Evolutionary conservation across 2,888 invertebrate species (phyloP).

Genomic region (Amphipoea lucens): DNA sequence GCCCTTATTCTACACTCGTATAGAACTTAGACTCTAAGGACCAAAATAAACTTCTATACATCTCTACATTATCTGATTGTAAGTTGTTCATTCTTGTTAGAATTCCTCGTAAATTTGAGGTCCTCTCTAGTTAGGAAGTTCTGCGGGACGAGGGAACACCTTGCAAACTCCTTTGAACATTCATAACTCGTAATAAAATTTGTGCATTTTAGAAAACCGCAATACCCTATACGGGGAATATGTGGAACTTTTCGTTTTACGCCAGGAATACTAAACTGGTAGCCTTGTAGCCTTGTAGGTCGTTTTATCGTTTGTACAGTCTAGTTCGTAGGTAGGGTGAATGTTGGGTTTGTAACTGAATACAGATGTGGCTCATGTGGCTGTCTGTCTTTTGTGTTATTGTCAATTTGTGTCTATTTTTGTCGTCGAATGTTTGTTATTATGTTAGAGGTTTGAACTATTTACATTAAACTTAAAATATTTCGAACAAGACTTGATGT

Average conservation of each 20-base stretch:
- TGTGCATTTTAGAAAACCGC: conserved; percentile 61
- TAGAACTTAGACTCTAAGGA: conserved; percentile 22
- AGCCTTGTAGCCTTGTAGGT: conserved; percentile 31
- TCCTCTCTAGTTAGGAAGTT: conserved; percentile 57
- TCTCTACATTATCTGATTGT: conserved; percentile 48
- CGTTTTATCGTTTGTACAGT: conserved; percentile 38
- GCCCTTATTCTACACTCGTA: conserved; percentile 31
- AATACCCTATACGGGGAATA: conserved; percentile 50
- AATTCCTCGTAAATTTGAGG: conserved; percentile 48
- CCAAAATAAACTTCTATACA: conserved; percentile 41
- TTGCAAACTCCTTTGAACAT: conserved; percentile 60
- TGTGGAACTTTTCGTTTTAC: conserved; percentile 55
- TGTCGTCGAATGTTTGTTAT: neutral
- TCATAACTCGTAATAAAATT: conserved; percentile 64
- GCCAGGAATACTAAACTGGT: conserved; percentile 59
- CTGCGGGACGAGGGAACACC: conserved; percentile 45
- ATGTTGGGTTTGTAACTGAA: conserved; percentile 27
- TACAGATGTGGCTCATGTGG: conserved; percentile 36
- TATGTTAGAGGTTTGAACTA: neutral
- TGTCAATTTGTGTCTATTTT: conserved; percentile 23
- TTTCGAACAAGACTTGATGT: too few relatives aligned
- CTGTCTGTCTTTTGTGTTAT: conserved; percentile 31
- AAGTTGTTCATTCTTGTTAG: conserved; percentile 51
- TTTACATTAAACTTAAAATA: too few relatives aligned
- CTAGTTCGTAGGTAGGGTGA: conserved; percentile 9